phyloP scores from a whole-genome alignment of 1,140 invertebrate genomes.

The Pseudomyrmex sp. region DNA sequence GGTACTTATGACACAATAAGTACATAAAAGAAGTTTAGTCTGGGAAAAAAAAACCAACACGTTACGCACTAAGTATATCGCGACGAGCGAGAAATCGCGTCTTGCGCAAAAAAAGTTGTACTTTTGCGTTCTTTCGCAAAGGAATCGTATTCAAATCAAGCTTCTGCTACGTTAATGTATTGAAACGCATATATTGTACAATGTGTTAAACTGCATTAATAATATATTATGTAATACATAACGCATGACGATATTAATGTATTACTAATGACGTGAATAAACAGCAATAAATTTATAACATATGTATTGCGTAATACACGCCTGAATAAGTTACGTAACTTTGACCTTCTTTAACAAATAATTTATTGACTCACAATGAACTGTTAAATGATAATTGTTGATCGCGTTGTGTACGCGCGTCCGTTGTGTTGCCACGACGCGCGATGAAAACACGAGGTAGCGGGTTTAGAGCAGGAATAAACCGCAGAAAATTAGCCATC shows the following conservation, averaged over 20 bases:
- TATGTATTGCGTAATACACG: neutral
- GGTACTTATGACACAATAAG: conserved; percentile 52
- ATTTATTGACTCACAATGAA: neutral
- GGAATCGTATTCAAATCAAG: neutral
- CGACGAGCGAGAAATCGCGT: neutral
- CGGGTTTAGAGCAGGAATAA: conserved; percentile 36
- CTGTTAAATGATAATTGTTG: neutral
- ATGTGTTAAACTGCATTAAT: neutral
- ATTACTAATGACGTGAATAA: neutral
- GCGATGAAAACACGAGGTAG: conserved; percentile 17
- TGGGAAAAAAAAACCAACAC: conserved; percentile 10
- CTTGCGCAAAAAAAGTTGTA: neutral
- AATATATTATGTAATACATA: neutral
- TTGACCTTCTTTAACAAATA: neutral
- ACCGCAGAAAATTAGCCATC: conserved; percentile 59
- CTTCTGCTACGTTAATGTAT: too few species aligned
- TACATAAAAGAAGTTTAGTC: conserved; percentile 14
- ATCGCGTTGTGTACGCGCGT: neutral
- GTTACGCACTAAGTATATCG: neutral
- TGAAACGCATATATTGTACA: neutral
- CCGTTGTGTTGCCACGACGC: neutral
- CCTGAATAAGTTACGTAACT: conserved; percentile 6
- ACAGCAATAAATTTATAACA: neutral
- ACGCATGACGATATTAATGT: neutral
- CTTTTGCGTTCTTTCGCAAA: neutral